Conservation (phyloP, 2,113 vertebrate species). For the Orcinus orca region DNA sequence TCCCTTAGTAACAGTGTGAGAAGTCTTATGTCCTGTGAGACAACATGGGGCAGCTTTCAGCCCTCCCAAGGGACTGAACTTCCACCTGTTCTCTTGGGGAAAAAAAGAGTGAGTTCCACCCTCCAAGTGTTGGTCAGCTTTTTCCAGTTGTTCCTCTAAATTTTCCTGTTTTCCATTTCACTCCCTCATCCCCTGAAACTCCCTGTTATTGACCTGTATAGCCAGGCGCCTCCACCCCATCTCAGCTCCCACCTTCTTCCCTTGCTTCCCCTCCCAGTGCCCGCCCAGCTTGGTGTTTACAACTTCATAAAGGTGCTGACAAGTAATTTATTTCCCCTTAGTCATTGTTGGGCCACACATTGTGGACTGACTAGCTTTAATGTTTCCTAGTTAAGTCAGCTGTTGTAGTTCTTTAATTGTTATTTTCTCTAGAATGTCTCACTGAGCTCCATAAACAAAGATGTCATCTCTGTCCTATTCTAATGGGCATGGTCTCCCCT, state of each 20-base stretch:
- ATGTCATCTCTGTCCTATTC: background rate
- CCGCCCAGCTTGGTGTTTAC: constrained; percentile 17
- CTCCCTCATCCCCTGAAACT: constrained; percentile 2
- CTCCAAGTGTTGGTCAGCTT: background rate
- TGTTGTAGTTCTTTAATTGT: constrained; percentile 51
- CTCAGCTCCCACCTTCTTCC: background rate
- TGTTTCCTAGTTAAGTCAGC: constrained; percentile 43
- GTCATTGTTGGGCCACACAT: constrained; percentile 51
- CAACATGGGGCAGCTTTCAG: background rate
- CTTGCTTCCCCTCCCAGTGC: background rate
- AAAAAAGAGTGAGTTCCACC: background rate
- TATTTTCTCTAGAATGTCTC: constrained; percentile 45
- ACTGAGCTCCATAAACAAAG: constrained; percentile 18
- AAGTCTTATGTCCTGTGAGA: background rate
- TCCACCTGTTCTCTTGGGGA: background rate
- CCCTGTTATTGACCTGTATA: background rate
- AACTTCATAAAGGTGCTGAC: constrained; percentile 25
- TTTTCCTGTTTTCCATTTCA: constrained; percentile 52
- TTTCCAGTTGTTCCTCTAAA: constrained; percentile 10
- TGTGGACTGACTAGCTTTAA: constrained; percentile 27
- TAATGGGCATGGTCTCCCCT: background rate
- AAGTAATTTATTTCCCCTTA: constrained; percentile 60
- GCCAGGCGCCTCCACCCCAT: background rate
- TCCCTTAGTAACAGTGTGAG: background rate
- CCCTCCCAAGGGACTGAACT: background rate